Evolutionary conservation across 2,888 invertebrate species (phyloP), one percentile per base, ranked within the genome.

Genomic region (Amitus sp.): DNA sequence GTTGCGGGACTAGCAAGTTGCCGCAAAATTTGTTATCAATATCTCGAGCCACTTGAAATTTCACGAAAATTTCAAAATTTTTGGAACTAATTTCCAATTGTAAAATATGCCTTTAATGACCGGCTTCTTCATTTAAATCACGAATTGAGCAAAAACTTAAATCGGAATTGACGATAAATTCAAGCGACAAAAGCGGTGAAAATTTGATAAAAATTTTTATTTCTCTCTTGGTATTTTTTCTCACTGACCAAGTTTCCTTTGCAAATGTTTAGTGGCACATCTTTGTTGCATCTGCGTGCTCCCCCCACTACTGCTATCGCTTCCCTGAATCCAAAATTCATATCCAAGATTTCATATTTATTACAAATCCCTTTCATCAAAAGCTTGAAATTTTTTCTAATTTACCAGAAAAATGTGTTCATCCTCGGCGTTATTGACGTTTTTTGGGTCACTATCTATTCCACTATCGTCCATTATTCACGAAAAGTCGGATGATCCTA

Each of bases 361-460:
- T 30, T 10, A 30, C n/a, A n/a, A 30, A n/a, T 30, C 10, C 2
- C n/a, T 30, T 3, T 30, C 2, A 30, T 30, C 18, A 43, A 45
- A 46, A 23, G 20, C n/a, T 45, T n/a, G 33, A 15, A 45, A n/a
- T 39, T 34, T 15, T 45, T 40, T 45, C 68, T 79, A 80, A n/a
- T n/a, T 10, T 69, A 81, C 82, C 75, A 76, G 63, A 63, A 81
- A 81, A 51, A 77, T 66, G 53, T 77, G 77, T 43, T 82, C 83
- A 57, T 82, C 82, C 62, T 82, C 82, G 19, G 66, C 63, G 28
- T 73, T 75, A 53, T 70, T 76, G 61, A 72, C 73, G 17, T 75
- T 68, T 61, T 83, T 83, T 9, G 83, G 83, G 69, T 83, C 83
- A 70, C 83, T 83, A 55, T 84, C 84, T 67, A 84, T 83, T 42